Evolutionary conservation across 2,797 vertebrate species (phyloP).

Genomic region (Enteromius fasciolatus): DNA sequence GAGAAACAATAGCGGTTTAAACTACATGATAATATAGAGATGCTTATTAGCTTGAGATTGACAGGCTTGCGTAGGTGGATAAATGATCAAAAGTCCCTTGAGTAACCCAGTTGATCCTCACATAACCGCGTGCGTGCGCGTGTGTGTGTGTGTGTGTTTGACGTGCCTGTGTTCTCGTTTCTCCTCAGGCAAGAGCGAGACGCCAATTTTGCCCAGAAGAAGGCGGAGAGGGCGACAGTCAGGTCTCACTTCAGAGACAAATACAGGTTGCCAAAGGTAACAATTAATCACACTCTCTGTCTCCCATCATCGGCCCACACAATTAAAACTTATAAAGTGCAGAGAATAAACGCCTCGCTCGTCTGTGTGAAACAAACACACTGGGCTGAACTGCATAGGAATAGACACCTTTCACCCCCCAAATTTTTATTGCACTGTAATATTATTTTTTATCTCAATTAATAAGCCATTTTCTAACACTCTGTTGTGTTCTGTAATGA

Average conservation of each 20-base stretch:
- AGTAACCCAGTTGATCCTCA: constrained; percentile 26
- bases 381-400: background rate
- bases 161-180: background rate
- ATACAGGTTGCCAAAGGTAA: constrained; percentile 94
- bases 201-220: constrained; percentile 88
- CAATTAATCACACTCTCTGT: background rate
- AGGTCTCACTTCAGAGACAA: constrained; percentile 93
- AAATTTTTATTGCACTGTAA: background rate
- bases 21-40: background rate
- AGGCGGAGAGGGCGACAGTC: constrained; percentile 92
- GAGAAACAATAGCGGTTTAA: background rate
- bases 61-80: constrained; percentile 17
- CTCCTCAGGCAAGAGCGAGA: constrained; percentile 89
- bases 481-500: background rate
- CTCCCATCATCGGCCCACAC: background rate
- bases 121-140: background rate
- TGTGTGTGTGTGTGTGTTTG: background rate
- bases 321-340: background rate
- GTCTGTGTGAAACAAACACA: background rate
- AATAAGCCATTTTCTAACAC: background rate
- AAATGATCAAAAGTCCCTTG: constrained; percentile 34
- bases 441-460: background rate
- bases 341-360: background rate
- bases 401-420: too few relatives aligned
- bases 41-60: background rate